A percentile compares a stretch with the other conserved stretches of the same genome.
These are phyloP conservation scores for Myiozetetes cayanensis DNA, from an alignment of 2,113 vertebrate species.

Conservation along the genomic window DNA sequence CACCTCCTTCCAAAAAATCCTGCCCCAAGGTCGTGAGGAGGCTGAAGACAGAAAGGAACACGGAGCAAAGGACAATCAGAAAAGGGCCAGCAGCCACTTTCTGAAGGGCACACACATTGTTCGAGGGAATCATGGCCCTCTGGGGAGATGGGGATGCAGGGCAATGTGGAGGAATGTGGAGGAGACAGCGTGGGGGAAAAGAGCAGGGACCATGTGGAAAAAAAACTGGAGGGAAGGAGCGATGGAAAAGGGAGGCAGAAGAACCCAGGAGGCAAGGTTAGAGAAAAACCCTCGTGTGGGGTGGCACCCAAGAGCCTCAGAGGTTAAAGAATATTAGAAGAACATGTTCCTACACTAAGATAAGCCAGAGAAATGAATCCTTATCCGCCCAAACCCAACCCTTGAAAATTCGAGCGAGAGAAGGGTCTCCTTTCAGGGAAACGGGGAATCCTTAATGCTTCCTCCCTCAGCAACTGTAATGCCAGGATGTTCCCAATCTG, in stretches of 20 bases:
- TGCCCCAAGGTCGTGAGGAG: not conserved
- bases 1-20: not conserved
- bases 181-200: not conserved
- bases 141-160: not conserved
- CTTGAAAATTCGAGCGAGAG: constrained; percentile 58
- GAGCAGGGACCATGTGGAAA: not conserved
- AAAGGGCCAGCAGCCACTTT: not conserved
- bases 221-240: not conserved
- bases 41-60: not conserved
- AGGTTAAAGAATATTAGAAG: constrained; percentile 7
- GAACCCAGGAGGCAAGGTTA: not conserved
- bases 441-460: constrained; percentile 91
- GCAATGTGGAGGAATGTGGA: not conserved
- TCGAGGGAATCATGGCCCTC: not conserved
- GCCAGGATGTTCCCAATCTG: constrained; percentile 98
- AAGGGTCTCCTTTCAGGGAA: constrained; percentile 78
- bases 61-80: not conserved
- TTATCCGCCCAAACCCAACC: constrained; percentile 74
- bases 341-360: constrained; percentile 53
- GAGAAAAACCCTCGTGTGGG: not conserved
- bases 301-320: not conserved
- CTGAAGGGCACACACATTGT: not conserved
- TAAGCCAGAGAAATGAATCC: constrained; percentile 77
- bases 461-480: constrained; percentile 87
- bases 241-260: not conserved